phyloP scores from a whole-genome alignment of 2,797 vertebrate genomes.

The Alectoris magna region DNA sequence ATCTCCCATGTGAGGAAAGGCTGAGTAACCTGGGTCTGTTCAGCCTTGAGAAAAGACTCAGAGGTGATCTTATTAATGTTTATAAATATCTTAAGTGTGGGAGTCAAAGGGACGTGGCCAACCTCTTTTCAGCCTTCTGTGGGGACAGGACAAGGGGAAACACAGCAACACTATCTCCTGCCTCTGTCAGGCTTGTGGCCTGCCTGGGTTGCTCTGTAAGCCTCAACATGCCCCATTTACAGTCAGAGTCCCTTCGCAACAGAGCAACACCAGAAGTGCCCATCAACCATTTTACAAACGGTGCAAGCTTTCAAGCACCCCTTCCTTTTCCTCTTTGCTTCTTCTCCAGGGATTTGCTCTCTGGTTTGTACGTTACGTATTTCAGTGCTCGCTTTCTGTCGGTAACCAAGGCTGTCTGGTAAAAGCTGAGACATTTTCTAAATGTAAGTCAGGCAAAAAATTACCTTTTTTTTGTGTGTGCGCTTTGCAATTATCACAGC shows the following conservation, averaged over 20 bases:
- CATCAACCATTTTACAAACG: not conserved
- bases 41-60: too few relatives aligned
- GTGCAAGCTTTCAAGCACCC: not conserved
- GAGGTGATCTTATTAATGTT: too few relatives aligned
- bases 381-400: constrained; percentile 40
- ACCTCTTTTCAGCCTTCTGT: too few relatives aligned
- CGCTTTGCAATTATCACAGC: constrained; percentile 66
- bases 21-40: too few relatives aligned
- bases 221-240: not conserved
- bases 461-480: constrained; percentile 57
- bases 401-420: constrained; percentile 35
- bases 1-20: too few relatives aligned
- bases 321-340: constrained; percentile 16
- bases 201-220: rapidly evolving
- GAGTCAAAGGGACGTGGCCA: too few relatives aligned
- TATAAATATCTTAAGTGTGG: too few relatives aligned
- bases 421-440: constrained; percentile 50
- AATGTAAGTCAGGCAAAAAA: constrained; percentile 66
- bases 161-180: not conserved
- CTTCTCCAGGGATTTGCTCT: constrained; percentile 25
- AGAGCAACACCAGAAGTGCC: not conserved
- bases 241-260: not conserved
- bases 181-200: not conserved
- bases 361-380: constrained; percentile 56
- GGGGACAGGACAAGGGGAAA: not conserved